Conservation (phyloP, 2,888 invertebrate species). For the Pyrrhosoma nymphula region DNA sequence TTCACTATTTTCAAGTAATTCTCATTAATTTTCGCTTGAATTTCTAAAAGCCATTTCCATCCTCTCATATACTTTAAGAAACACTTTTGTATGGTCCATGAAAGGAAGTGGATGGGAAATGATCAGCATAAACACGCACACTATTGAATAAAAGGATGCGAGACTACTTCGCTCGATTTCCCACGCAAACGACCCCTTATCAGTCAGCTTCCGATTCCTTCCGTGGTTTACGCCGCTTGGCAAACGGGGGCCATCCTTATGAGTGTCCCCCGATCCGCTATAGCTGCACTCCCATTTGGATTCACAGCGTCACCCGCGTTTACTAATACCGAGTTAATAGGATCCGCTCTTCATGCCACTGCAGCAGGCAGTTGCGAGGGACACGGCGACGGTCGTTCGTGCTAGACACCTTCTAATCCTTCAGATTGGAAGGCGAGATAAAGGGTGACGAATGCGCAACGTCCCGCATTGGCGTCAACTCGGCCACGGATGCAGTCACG, state of each 20-base stretch:
- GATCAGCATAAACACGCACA: too few relatives aligned
- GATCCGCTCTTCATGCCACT: background rate
- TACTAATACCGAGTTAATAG: slow-evolving; percentile 30
- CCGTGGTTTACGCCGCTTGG: background rate
- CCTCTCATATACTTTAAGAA: too few relatives aligned
- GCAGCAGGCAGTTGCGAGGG: background rate
- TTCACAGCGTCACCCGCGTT: background rate
- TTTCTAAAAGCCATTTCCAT: too few relatives aligned
- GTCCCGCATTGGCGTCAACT: background rate
- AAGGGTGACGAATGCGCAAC: background rate
- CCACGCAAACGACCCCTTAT: background rate
- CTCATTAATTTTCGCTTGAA: too few relatives aligned
- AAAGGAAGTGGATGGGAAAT: too few relatives aligned
- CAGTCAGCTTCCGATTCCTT: background rate
- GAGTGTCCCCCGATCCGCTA: background rate
- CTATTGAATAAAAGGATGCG: too few relatives aligned
- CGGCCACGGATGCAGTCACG: background rate
- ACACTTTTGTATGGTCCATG: too few relatives aligned
- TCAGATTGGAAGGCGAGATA: background rate
- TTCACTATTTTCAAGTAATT: too few relatives aligned
- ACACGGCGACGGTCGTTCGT: background rate
- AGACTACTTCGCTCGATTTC: background rate
- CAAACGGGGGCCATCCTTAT: background rate
- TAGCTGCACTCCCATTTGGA: slow-evolving; percentile 12
- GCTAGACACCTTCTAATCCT: slow-evolving; percentile 19